Percentiles rank a stretch among this genome's conserved stretches.
These are phyloP conservation scores for Corapipo altera DNA, from an alignment of 2,113 vertebrate species.

Conservation along the genomic window DNA sequence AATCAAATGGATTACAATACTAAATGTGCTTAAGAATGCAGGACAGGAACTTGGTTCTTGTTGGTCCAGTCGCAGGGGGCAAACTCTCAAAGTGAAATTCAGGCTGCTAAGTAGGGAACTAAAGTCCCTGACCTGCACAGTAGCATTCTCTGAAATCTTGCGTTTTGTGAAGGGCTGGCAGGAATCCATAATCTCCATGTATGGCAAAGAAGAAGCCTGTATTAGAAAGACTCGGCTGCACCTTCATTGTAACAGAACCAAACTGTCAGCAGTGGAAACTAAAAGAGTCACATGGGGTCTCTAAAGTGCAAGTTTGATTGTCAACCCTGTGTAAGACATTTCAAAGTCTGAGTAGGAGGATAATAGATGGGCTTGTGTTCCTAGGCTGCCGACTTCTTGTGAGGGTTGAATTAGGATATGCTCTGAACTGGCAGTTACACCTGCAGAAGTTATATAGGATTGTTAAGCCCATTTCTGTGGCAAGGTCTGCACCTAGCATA, in stretches of 20 bases:
- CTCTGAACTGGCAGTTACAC: not conserved
- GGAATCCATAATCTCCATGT: not conserved
- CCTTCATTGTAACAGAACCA: not conserved
- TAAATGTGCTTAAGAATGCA: not conserved
- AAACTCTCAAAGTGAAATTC: not conserved
- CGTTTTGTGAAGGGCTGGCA: not conserved
- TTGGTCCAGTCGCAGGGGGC: rapidly evolving
- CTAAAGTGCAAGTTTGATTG: not conserved
- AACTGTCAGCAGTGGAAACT: not conserved
- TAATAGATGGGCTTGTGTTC: not conserved
- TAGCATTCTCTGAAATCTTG: not conserved
- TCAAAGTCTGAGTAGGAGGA: not conserved
- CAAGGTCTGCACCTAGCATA: not conserved
- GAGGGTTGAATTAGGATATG: not conserved
- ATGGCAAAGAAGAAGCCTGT: not conserved
- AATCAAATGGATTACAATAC: not conserved
- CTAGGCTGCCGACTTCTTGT: not conserved
- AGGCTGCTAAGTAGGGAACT: not conserved
- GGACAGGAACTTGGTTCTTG: not conserved
- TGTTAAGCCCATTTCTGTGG: not conserved
- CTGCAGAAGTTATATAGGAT: not conserved
- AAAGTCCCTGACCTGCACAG: not conserved
- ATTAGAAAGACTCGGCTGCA: not conserved
- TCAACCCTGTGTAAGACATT: not conserved
- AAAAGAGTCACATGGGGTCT: not conserved